Conservation (phyloP, 2,888 invertebrate species). For the Ochlodes sylvanus region DNA sequence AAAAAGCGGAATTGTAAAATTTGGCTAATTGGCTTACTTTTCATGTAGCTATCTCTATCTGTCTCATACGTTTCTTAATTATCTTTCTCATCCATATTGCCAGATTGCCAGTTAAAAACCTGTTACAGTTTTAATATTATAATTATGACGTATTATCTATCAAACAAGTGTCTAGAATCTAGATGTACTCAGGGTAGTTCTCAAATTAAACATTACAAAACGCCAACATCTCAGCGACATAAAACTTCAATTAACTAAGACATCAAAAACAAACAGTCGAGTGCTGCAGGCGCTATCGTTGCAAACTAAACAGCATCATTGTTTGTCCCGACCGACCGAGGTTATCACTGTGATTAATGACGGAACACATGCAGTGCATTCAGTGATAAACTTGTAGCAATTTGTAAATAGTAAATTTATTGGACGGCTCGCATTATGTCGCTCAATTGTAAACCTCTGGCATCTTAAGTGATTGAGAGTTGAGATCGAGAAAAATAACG, state of each 20-base stretch:
- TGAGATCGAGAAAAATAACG: not conserved
- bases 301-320: constrained; percentile 13
- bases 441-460: not conserved
- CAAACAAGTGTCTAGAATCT: no score
- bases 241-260: constrained; percentile 9
- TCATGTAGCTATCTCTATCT: no score
- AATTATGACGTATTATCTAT: no score
- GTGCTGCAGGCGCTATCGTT: constrained; percentile 9
- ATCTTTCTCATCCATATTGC: no score
- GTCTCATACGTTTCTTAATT: no score
- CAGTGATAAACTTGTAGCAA: constrained; percentile 16
- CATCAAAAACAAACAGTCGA: constrained; percentile 25
- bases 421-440: not conserved
- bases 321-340: constrained; percentile 5
- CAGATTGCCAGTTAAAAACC: no score
- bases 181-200: no score
- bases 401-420: constrained; percentile 9
- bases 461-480: not conserved
- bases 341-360: constrained; percentile 22
- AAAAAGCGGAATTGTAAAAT: no score
- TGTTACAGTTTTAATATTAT: no score
- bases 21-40: no score
- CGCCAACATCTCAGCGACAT: no score
- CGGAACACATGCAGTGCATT: constrained; percentile 15
- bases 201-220: no score